Base-by-base conservation (phyloP, 2,888 invertebrate genomes). In the Melinaea marsaeus region DNA sequence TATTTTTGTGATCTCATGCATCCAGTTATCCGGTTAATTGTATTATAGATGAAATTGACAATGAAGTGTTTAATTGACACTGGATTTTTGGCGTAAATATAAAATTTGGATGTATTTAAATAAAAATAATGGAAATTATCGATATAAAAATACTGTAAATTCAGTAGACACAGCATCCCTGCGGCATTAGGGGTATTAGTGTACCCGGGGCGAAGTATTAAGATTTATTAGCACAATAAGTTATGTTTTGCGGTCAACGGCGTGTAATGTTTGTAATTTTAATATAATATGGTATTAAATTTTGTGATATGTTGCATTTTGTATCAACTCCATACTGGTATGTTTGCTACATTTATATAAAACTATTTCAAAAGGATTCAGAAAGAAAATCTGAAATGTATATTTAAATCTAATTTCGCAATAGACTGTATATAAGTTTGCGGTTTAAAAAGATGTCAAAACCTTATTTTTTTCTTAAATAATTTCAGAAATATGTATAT, bases 141-240 rank as follows among this genome's bases (percentile, higher is more conserved):
- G 58, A 37, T n/a, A 33, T 42, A 51, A n/a, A 46, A 48, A 13
- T 13, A 46, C 13, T 58, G 55, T 13, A 61, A 13, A 58, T 45
- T 37, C 9, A 32, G 59, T 59, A 61, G 67, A 63, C 54, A 57
- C 13, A 59, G 66, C 75, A 72, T 69, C 79, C 75, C 81, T 74
- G 72, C 62, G 61, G 72, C 72, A 76, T 79, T 78, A 79, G 67
- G 67, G 55, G 71, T 75, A 77, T 79, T 78, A 79, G 72, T 73
- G 67, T 62, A 51, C 65, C 66, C 69, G 67, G 67, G 63, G 69
- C 67, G 66, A 69, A 57, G 72, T 71, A 79, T 81, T 78, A 77
- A 80, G 80, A 80, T 80, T 79, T 80, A 79, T 80, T 78, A 75
- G 71, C 63, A 69, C 72, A 72, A 76, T 79, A 79, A 75, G 69